Percentiles rank a stretch among this genome's conserved stretches.
Evolutionary conservation across 2,888 invertebrate genomes (phyloP).

Genomic region (Hypolimnas misippus): DNA sequence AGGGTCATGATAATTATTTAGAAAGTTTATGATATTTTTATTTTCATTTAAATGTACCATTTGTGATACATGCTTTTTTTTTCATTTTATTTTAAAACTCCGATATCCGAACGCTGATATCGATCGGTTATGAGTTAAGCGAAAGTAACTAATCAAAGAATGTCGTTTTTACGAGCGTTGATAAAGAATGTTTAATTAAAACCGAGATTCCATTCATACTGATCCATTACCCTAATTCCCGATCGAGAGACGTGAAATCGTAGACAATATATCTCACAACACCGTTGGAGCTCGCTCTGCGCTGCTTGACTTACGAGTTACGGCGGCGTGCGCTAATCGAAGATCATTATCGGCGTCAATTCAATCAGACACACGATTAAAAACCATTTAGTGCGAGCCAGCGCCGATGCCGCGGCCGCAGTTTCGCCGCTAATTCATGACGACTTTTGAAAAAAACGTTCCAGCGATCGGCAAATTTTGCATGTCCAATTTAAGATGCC

Average conservation of each 20-base stretch:
- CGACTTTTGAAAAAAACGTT: conserved; percentile 11
- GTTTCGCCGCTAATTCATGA: conserved; percentile 5
- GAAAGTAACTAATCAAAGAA: conserved; percentile 14
- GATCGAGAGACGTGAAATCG: conserved; percentile 2
- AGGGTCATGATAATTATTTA: conserved; percentile 34
- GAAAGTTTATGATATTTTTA: conserved; percentile 27
- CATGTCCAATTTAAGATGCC: conserved; percentile 12
- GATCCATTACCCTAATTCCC: conserved; percentile 8
- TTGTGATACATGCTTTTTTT: conserved; percentile 11
- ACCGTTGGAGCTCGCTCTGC: not conserved
- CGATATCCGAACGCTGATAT: not conserved
- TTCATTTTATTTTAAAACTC: conserved; percentile 12
- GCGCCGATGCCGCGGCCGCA: conserved; percentile 4
- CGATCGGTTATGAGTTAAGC: conserved; percentile 5
- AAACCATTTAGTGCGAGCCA: conserved; percentile 55
- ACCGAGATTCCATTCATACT: conserved; percentile 1
- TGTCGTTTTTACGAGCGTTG: not conserved
- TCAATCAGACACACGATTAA: conserved; percentile 77
- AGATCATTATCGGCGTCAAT: conserved; percentile 72
- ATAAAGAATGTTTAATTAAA: conserved; percentile 10
- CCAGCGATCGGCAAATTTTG: conserved; percentile 16
- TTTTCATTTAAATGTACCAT: conserved; percentile 24
- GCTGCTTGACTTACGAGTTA: conserved; percentile 13
- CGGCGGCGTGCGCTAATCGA: conserved; percentile 61
- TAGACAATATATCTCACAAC: conserved; percentile 10